phyloP scores from a whole-genome alignment of 2,113 vertebrate species.

The Microtus ochrogaster region DNA sequence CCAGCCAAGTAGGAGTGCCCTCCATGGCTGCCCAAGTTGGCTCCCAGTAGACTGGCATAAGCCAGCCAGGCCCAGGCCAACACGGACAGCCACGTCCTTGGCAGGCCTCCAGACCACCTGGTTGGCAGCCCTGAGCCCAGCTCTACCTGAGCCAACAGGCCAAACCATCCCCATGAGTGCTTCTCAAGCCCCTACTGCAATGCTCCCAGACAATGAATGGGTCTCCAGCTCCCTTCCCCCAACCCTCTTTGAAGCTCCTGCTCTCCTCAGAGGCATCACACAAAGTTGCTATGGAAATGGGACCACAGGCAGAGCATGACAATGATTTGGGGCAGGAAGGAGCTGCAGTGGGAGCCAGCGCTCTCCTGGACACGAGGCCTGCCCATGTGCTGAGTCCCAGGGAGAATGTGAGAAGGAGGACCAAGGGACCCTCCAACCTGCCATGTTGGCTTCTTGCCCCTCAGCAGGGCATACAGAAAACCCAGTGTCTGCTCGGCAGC shows the following conservation, averaged over 20 bases:
- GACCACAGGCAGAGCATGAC: constrained; percentile 68
- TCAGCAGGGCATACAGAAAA: neutral
- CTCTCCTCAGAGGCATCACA: constrained; percentile 33
- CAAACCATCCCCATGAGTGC: neutral
- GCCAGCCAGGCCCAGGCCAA: constrained; percentile 31
- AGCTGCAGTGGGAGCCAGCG: neutral
- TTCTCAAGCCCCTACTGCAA: neutral
- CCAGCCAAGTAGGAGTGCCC: neutral
- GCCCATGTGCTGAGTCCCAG: neutral
- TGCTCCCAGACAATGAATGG: constrained; percentile 29
- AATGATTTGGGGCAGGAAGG: constrained; percentile 64
- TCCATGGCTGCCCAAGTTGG: neutral
- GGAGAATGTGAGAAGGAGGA: neutral
- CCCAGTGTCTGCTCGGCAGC: neutral
- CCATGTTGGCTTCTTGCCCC: neutral
- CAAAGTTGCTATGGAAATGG: constrained; percentile 78
- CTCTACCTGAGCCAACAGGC: constrained; percentile 34
- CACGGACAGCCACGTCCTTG: neutral
- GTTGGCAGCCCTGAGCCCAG: neutral
- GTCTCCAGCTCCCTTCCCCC: constrained; percentile 26
- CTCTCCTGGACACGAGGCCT: neutral
- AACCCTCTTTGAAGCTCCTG: constrained; percentile 50
- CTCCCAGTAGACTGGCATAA: neutral
- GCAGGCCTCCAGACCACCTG: constrained; percentile 56
- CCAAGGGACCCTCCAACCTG: neutral